phyloP scores from a whole-genome alignment of 2,113 vertebrate species.

The Dipodomys spectabilis region DNA sequence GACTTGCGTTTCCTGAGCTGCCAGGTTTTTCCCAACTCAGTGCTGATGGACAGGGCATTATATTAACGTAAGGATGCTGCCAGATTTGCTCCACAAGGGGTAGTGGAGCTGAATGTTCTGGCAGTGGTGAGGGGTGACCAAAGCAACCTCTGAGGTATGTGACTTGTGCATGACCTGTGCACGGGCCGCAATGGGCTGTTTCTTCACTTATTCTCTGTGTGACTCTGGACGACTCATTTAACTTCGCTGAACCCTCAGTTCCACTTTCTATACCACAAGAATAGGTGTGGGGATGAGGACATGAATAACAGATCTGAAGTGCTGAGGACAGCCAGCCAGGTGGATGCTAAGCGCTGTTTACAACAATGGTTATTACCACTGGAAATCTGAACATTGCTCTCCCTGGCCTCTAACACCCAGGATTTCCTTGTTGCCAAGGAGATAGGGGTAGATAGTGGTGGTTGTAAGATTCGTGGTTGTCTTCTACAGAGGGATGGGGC shows the following conservation, averaged over 20 bases:
- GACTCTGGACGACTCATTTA: slow-evolving; percentile 2
- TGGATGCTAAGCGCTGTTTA: neutral
- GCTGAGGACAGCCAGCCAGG: neutral
- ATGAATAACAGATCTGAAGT: neutral
- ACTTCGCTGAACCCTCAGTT: slow-evolving; percentile 13
- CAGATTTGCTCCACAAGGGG: neutral
- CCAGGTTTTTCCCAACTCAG: slow-evolving; percentile 56
- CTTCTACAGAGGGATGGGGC: neutral
- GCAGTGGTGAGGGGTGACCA: neutral
- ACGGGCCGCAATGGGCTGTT: neutral
- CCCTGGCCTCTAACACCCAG: neutral
- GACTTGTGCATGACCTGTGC: too few relatives aligned
- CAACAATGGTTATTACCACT: neutral
- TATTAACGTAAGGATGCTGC: neutral
- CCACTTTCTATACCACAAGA: neutral
- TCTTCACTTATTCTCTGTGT: neutral
- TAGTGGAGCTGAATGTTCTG: slow-evolving; percentile 9
- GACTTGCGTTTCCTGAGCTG: slow-evolving; percentile 65
- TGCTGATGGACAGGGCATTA: slow-evolving; percentile 17
- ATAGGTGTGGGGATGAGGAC: neutral
- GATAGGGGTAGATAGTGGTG: neutral
- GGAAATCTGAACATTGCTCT: neutral
- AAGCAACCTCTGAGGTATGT: neutral
- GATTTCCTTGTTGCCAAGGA: neutral
- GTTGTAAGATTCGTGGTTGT: neutral